Evolutionary conservation across 2,888 invertebrate genomes (phyloP).

Genomic region (Eurytoma adleriae): DNA sequence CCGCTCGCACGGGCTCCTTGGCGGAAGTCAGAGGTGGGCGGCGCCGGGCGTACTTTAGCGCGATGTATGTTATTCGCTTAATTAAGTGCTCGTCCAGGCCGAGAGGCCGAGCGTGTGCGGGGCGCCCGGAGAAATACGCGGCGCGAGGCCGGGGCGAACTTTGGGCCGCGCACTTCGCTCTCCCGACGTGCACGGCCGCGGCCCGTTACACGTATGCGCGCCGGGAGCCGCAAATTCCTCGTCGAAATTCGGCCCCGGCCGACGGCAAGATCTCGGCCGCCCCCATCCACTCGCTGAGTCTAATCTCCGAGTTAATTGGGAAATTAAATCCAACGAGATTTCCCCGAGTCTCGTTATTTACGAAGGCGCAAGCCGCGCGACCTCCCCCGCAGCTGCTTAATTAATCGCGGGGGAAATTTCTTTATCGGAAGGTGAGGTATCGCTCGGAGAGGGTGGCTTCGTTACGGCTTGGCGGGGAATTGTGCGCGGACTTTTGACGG

Average conservation of each 20-base stretch:
- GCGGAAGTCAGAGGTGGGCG: slow-evolving; percentile 57
- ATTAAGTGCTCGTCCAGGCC: slow-evolving; percentile 71
- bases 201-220: neutral
- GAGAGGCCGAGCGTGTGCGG: too few relatives aligned
- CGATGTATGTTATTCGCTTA: slow-evolving; percentile 74
- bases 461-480: neutral
- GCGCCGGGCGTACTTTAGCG: slow-evolving; percentile 57
- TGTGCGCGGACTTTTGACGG: neutral
- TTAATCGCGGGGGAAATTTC: slow-evolving; percentile 59
- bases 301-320: slow-evolving; percentile 56
- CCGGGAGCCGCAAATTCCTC: slow-evolving; percentile 34
- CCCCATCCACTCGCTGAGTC: slow-evolving; percentile 30
- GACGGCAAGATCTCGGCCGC: neutral
- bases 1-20: neutral
- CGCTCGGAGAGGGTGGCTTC: neutral
- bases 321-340: slow-evolving; percentile 56
- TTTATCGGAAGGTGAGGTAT: slow-evolving; percentile 53
- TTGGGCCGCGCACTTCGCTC: slow-evolving; percentile 61
- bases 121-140: slow-evolving; percentile 31
- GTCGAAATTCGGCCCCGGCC: slow-evolving; percentile 36
- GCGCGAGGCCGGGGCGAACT: slow-evolving; percentile 49
- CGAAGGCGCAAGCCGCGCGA: slow-evolving; percentile 40
- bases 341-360: slow-evolving; percentile 50
- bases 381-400: slow-evolving; percentile 28
- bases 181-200: slow-evolving; percentile 6